A percentile compares a stretch with the other conserved stretches of the same genome.
These are phyloP conservation scores for Callospermophilus lateralis DNA, from an alignment of 2,113 vertebrate genomes.

Conservation along the genomic window DNA sequence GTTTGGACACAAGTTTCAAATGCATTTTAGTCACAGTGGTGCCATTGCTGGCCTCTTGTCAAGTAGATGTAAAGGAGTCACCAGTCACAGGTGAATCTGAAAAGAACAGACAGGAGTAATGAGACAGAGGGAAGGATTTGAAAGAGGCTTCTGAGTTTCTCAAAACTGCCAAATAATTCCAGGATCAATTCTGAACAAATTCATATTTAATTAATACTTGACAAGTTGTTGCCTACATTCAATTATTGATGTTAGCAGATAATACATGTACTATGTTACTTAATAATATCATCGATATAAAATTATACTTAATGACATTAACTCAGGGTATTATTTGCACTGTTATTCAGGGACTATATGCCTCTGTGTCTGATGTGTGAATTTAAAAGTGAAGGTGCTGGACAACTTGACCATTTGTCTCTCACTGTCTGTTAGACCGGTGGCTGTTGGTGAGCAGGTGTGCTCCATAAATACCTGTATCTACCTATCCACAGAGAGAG, in stretches of 20 bases:
- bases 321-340: background rate
- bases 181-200: background rate
- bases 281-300: background rate
- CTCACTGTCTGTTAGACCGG: too few species aligned
- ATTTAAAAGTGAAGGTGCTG: too few species aligned
- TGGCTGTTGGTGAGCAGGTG: rapidly evolving
- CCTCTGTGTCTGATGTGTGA: background rate
- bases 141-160: background rate
- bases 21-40: rapidly evolving
- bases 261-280: background rate
- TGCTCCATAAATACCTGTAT: rapidly evolving
- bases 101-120: background rate
- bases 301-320: background rate
- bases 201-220: background rate
- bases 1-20: background rate
- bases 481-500: rapidly evolving
- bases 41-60: too few species aligned
- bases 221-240: background rate
- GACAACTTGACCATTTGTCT: too few species aligned
- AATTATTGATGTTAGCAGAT: background rate
- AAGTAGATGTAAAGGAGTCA: background rate
- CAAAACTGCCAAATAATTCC: background rate
- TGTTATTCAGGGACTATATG: background rate
- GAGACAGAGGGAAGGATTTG: too few species aligned
- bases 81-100: rapidly evolving